Evolutionary conservation across 2,113 vertebrate species (phyloP), one percentile per base, ranked within the genome.

Genomic region (Microcebus jonahi): DNA sequence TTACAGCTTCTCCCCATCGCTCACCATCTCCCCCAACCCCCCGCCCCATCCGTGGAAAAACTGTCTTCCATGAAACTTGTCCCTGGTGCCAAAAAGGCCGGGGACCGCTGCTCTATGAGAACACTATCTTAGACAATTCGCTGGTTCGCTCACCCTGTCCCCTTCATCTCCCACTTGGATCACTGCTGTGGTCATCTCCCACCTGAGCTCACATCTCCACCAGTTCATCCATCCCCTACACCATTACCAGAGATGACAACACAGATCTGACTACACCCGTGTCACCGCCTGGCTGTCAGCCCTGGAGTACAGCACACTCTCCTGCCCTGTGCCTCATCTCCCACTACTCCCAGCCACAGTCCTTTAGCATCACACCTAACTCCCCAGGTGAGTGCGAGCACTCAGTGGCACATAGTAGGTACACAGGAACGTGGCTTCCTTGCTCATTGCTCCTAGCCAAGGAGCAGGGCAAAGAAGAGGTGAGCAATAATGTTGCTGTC

Each of bases 151-250:
- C 55, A 4, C 55, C 53, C 25, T 63, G 17, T 15, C 59, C 6
- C 45, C 42, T 4, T 67, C 25, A 6, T 20, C 42, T 50, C 12
- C 50, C 53, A 48, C 63, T 23, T 57, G 36, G 36, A 55, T 53
- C 25, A n/a, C 34, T 6, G 0, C 27, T 31, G 0, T 3, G 10
- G n/a, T 67, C 48, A 31, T 5, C 12, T 6, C 11, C 61, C 10
- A 45, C 45, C 18, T 67, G 76, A 34, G 13, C 83, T 84, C 27
- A 42, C 20, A 39, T 18, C 14, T 31, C 48, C 18, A 34, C 39
- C 23, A 36, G 21, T 3, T 36, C 71, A 61, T 29, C 23, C 71
- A 39, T 31, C 29, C 5, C 3, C 14, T n/a, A 34, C 14, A 7
- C 31, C 70, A 34, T 11, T 5, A 8, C 84, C 88, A 82, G 13